Percentiles rank a stretch among this genome's conserved stretches.
These are phyloP conservation scores for Platyscelio sp. DNA, from an alignment of 2,888 invertebrate species.

Conservation along the genomic window DNA sequence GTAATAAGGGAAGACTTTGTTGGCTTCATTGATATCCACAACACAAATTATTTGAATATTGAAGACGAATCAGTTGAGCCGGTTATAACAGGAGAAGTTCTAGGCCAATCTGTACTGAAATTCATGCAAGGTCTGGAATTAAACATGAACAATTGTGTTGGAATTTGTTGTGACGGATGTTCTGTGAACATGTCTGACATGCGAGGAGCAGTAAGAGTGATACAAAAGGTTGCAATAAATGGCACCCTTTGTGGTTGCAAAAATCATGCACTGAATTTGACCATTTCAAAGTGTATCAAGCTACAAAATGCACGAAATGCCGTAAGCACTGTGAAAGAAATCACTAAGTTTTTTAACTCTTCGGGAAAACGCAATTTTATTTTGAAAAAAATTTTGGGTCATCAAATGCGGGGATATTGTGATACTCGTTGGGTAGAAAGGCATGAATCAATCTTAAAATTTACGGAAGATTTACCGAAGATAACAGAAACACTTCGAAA, in stretches of 20 bases:
- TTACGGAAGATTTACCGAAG: too few relatives aligned
- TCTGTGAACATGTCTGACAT: slow-evolving; percentile 15
- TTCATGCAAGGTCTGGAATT: too few relatives aligned
- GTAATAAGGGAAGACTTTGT: slow-evolving; percentile 50
- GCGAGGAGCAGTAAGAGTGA: slow-evolving; percentile 10
- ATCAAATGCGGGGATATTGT: neutral
- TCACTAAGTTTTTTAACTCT: slow-evolving; percentile 2
- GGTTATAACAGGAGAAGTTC: too few relatives aligned
- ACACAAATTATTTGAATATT: slow-evolving; percentile 8
- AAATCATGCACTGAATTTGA: too few relatives aligned
- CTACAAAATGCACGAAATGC: too few relatives aligned
- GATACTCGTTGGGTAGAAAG: slow-evolving; percentile 26
- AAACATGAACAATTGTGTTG: neutral
- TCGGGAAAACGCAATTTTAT: slow-evolving; percentile 11
- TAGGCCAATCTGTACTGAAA: too few relatives aligned
- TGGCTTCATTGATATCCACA: slow-evolving; percentile 49
- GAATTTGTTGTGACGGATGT: slow-evolving; percentile 23
- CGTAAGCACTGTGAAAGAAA: neutral
- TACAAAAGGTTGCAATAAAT: slow-evolving; percentile 8
- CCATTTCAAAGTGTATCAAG: too few relatives aligned
- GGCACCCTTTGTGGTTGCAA: neutral
- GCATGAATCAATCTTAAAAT: too few relatives aligned
- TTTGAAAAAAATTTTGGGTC: neutral
- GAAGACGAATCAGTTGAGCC: too few relatives aligned
- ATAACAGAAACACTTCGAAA: too few relatives aligned